Percentiles rank a stretch among this genome's conserved stretches.
Evolutionary conservation across 2,888 invertebrate genomes (phyloP).

Genomic region (Malacosoma neustria): DNA sequence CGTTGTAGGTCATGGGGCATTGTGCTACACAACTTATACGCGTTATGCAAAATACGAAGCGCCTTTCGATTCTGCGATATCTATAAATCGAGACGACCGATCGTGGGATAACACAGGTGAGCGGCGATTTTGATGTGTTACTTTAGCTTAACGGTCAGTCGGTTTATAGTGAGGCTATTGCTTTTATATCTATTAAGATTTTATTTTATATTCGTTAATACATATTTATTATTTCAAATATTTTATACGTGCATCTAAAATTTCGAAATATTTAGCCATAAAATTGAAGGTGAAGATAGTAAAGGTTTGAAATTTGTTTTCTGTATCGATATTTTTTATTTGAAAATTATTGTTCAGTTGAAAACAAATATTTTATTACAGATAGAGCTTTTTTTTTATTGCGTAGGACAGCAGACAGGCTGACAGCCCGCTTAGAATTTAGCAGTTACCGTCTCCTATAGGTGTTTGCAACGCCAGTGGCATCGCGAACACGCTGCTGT

Average conservation of each 20-base stretch:
- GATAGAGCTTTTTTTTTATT: no score
- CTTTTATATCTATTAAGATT: conserved; percentile 19
- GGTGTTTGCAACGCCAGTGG: no score
- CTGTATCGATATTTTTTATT: no score
- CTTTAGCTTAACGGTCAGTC: conserved; percentile 41
- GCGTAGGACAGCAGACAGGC: no score
- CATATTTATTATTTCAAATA: neutral
- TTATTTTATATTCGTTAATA: conserved; percentile 7
- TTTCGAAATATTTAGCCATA: neutral
- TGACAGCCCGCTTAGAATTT: no score
- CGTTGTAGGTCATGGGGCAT: conserved; percentile 44
- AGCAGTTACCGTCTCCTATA: no score
- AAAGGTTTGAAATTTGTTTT: no score
- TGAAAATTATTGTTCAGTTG: no score
- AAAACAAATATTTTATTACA: no score
- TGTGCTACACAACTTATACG: conserved; percentile 53
- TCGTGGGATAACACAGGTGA: conserved; percentile 66
- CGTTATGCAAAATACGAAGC: conserved; percentile 67
- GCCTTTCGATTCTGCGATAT: conserved; percentile 65
- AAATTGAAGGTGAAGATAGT: neutral
- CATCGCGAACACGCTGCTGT: no score
- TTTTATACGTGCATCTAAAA: neutral
- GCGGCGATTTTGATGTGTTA: conserved; percentile 55
- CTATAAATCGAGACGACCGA: conserved; percentile 59
- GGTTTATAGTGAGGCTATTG: conserved; percentile 32